phyloP scores from a whole-genome alignment of 2,888 invertebrate species.

The Luffia ferchaultella region DNA sequence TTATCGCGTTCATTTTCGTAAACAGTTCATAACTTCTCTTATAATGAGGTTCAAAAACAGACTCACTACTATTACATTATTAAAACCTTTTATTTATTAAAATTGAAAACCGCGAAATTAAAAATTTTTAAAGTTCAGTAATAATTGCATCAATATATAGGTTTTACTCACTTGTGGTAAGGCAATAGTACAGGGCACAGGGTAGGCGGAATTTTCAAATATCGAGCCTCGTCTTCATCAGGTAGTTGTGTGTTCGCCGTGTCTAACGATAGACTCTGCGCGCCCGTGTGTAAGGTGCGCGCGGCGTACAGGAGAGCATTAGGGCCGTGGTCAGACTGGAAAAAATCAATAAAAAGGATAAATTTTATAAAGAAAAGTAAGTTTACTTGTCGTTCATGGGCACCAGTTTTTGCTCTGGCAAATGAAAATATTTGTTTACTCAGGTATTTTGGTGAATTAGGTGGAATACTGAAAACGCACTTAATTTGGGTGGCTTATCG shows the following conservation, averaged over 20 bases:
- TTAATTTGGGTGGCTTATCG: neutral
- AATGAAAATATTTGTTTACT: neutral
- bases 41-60: too few relatives aligned
- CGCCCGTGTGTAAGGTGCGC: neutral
- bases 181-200: constrained; percentile 31
- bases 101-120: neutral
- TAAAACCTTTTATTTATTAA: neutral
- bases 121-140: neutral
- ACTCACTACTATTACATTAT: neutral
- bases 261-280: constrained; percentile 15
- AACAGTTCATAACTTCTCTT: too few relatives aligned
- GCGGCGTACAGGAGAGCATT: constrained; percentile 34
- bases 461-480: neutral
- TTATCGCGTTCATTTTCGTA: too few relatives aligned
- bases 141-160: neutral
- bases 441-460: neutral
- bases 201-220: constrained; percentile 22
- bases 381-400: neutral
- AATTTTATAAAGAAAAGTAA: neutral
- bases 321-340: constrained; percentile 32
- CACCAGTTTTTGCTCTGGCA: neutral
- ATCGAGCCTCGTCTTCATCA: constrained; percentile 25
- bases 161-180: constrained; percentile 31
- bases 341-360: neutral
- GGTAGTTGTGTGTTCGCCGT: constrained; percentile 14